Evolutionary conservation across 2,888 invertebrate species (phyloP), one percentile per base, ranked within the genome.

Genomic region (Papilio protenor): DNA sequence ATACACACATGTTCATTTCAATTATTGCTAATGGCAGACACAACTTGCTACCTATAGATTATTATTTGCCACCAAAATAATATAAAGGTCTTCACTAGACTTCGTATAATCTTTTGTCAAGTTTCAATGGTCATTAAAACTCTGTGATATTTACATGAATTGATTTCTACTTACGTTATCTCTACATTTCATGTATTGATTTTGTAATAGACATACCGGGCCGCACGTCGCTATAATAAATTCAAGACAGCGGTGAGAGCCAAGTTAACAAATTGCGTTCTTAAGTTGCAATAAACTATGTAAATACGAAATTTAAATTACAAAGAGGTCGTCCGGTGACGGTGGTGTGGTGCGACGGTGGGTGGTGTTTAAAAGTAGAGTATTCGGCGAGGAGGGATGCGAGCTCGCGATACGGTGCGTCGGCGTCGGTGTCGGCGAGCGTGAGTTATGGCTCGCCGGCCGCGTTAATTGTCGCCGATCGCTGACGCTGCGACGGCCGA

Each of bases 231-330:
- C 75, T 69, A 79, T 79, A 79, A 81, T 81, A 84, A 87, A 86
- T 87, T 82, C 82, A 90, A 91, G 89, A 85, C 80, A 81, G 83
- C 82, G 82, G 84, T 86, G 87, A 87, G 82, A 85, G 87, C 86
- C 85, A 86, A 88, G 88, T 87, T 87, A 90, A 91, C 90, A 89
- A 91, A 92, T 91, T 88, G 89, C 89, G 87, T 92, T 91, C 89
- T 90, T 90, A 90, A 91, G 90, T 90, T 86, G 89, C 87, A 89
- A 89, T 91, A 91, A 91, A 91, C 89, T 91, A 93, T 92, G 91
- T 88, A 88, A 91, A 92, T 92, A 87, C 86, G 82, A 81, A 87
- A 90, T 91, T 92, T 91, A 91, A 91, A 92, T 91, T 90, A 91
- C 90, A 89, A 91, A 91, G 88, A 86, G 86, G 85, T 79, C 81